Evolutionary conservation across 2,797 vertebrate species (phyloP).

Genomic region (Pristis pectinata): DNA sequence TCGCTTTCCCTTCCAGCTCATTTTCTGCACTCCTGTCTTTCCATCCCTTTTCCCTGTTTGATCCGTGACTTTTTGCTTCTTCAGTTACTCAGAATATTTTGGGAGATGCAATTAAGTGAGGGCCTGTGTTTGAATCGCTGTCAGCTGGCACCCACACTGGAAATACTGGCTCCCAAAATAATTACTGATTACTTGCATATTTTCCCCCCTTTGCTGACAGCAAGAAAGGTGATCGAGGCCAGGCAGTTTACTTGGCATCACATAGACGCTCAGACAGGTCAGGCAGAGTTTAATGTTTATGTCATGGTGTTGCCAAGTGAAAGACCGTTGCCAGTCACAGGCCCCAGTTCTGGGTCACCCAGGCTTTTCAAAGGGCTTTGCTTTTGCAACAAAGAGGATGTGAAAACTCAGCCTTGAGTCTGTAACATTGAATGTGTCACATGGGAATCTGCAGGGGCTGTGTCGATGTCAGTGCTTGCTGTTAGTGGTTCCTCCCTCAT

Average conservation of each 20-base stretch:
- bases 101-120: not conserved
- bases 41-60: not conserved
- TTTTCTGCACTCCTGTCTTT: not conserved
- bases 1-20: not conserved
- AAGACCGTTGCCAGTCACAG: too few relatives aligned
- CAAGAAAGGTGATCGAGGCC: not conserved
- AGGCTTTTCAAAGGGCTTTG: too few relatives aligned
- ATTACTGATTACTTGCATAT: not conserved
- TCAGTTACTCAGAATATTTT: not conserved
- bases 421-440: too few relatives aligned
- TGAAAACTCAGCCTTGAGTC: too few relatives aligned
- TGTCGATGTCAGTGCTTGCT: too few relatives aligned
- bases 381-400: too few relatives aligned
- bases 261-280: not conserved
- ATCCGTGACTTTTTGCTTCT: not conserved
- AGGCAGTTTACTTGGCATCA: not conserved
- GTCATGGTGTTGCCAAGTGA: not conserved
- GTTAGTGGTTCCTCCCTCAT: too few relatives aligned
- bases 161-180: not conserved
- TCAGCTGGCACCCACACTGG: not conserved
- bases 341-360: too few relatives aligned
- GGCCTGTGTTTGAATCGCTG: not conserved
- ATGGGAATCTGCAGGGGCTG: too few relatives aligned
- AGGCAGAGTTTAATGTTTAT: not conserved
- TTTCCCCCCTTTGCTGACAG: not conserved